Conservation (phyloP, 2,888 invertebrate genomes). For the Mesopsocus fuscifrons region DNA sequence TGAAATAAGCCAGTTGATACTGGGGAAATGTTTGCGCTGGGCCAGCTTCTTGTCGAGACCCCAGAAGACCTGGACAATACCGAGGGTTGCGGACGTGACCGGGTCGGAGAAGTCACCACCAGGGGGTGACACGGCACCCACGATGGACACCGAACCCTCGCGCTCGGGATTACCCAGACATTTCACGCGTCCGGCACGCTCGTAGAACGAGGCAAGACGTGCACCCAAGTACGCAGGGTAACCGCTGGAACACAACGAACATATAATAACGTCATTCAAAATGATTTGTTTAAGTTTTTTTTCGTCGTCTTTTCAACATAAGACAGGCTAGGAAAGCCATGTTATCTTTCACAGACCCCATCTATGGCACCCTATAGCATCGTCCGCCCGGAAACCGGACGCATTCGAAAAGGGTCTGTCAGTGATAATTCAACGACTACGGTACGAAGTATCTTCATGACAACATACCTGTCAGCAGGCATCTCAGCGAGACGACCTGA, state of each 20-base stretch:
- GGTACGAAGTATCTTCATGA: too few species aligned
- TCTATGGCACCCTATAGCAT: too few species aligned
- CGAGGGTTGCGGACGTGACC: slow-evolving; percentile 94
- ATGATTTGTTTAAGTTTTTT: not conserved
- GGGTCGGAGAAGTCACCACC: slow-evolving; percentile 99
- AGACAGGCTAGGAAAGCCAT: not conserved
- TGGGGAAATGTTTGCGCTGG: slow-evolving; percentile 98
- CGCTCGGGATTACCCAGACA: slow-evolving; percentile 95
- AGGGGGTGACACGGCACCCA: slow-evolving; percentile 98
- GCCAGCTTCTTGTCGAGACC: slow-evolving; percentile 97
- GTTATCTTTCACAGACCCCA: too few species aligned
- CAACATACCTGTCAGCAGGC: slow-evolving; percentile 86
- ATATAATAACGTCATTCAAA: slow-evolving; percentile 4
- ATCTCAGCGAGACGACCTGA: slow-evolving; percentile 98
- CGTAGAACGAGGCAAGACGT: slow-evolving; percentile 96
- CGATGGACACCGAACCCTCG: slow-evolving; percentile 98
- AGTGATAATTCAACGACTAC: too few species aligned
- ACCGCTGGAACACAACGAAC: slow-evolving; percentile 40
- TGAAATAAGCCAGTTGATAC: slow-evolving; percentile 99
- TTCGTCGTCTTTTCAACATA: not conserved
- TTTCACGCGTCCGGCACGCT: slow-evolving; percentile 94
- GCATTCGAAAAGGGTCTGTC: too few species aligned
- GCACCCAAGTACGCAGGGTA: slow-evolving; percentile 99
- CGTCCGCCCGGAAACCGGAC: too few species aligned
- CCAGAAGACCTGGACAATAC: slow-evolving; percentile 99